A percentile compares a stretch with the other conserved stretches of the same genome.
These are phyloP conservation scores for Petrocephalus sullivani DNA, from an alignment of 2,797 vertebrate genomes.

Conservation along the genomic window DNA sequence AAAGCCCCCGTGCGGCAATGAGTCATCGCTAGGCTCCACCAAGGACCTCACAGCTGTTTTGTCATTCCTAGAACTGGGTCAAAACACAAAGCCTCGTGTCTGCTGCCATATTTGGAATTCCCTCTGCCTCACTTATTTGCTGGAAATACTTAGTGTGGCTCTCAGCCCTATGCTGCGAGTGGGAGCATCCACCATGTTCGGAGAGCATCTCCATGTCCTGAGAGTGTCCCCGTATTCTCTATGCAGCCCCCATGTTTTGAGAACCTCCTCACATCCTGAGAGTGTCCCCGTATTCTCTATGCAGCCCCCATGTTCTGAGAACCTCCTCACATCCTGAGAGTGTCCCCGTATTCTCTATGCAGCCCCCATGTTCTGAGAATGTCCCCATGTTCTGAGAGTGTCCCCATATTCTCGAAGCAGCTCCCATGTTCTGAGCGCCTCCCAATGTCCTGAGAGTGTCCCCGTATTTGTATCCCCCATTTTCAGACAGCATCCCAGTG, in stretches of 20 bases:
- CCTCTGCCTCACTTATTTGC: slow-evolving; percentile 8
- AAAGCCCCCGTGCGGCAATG: slow-evolving; percentile 1
- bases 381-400: too few species aligned
- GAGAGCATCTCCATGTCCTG: not conserved
- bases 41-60: slow-evolving; percentile 24
- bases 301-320: not conserved
- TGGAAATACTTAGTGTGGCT: not conserved
- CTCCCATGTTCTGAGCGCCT: too few species aligned
- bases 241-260: not conserved
- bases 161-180: not conserved
- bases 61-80: slow-evolving; percentile 35
- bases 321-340: too few species aligned
- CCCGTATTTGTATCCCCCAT: too few species aligned
- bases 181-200: not conserved
- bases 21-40: slow-evolving; percentile 30
- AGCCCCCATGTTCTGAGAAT: too few species aligned
- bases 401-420: too few species aligned
- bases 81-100: slow-evolving; percentile 20
- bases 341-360: too few species aligned
- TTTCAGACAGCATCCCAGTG: too few species aligned
- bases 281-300: not conserved
- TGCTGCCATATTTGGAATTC: slow-evolving; percentile 11
- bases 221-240: not conserved
- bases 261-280: not conserved
- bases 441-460: too few species aligned